A percentile compares a stretch with the other conserved stretches of the same genome.
phyloP scores from a whole-genome alignment of 2,113 vertebrate genomes.

The Macrotus californicus region DNA sequence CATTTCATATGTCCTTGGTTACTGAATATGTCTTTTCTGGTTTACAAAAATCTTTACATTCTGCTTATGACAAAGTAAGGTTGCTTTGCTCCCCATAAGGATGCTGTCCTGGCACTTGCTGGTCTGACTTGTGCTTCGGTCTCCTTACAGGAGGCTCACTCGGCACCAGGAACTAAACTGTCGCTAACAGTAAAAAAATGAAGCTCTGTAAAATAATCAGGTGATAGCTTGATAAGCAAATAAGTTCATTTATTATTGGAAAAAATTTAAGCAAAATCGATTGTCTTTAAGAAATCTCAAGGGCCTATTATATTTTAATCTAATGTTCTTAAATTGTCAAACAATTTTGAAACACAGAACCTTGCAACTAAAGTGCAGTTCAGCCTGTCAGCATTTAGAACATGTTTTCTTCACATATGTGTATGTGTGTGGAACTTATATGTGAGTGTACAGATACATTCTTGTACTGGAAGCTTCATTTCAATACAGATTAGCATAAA shows the following conservation, averaged over 20 bases:
- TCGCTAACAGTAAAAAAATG: not conserved
- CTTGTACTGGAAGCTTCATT: not conserved
- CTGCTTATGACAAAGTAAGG: not conserved
- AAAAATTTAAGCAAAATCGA: not conserved
- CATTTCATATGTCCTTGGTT: not conserved
- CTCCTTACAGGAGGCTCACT: not conserved
- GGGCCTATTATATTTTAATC: not conserved
- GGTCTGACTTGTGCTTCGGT: not conserved
- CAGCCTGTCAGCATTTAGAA: not conserved
- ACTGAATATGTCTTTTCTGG: not conserved
- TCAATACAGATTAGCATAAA: not conserved
- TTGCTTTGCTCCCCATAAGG: not conserved
- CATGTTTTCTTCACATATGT: not conserved
- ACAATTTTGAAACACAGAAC: not conserved
- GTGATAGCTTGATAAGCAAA: not conserved
- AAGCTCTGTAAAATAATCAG: not conserved
- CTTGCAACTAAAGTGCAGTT: not conserved
- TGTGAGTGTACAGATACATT: not conserved
- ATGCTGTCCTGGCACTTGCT: not conserved
- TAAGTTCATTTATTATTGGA: not conserved
- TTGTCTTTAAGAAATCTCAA: not conserved
- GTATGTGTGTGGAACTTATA: not conserved
- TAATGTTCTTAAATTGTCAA: not conserved
- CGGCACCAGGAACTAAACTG: not conserved
- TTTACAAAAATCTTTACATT: not conserved